Percentiles rank a stretch among this genome's conserved stretches.
Conservation (phyloP, 2,113 vertebrate species). For the Corythaixoides concolor region DNA sequence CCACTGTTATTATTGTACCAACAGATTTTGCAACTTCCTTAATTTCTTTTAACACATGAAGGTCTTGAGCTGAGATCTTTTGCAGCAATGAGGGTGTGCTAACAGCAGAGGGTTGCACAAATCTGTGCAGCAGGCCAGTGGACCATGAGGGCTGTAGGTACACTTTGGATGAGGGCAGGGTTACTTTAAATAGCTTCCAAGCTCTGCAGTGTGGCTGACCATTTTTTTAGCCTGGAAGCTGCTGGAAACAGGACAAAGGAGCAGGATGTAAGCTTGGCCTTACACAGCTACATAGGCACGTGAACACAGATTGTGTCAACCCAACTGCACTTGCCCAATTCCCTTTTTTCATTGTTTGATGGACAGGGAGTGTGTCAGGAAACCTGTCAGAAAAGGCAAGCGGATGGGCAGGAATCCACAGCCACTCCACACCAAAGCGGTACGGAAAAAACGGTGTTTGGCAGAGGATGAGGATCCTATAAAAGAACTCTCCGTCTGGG, state of each 20-base stretch:
- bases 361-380: neutral
- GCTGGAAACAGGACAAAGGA: neutral
- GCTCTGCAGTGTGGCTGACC: neutral
- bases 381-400: neutral
- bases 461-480: neutral
- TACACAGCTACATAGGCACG: neutral
- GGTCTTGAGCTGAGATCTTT: conserved; percentile 31
- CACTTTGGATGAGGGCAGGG: neutral
- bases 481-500: neutral
- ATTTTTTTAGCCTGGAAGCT: neutral
- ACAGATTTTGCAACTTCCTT: conserved; percentile 69
- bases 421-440: neutral
- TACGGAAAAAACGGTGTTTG: neutral
- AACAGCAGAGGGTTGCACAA: conserved; percentile 48
- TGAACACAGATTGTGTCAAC: neutral
- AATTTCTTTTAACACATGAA: conserved; percentile 65
- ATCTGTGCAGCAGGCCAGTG: neutral
- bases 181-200: neutral
- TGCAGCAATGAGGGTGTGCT: conserved; percentile 31
- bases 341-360: neutral
- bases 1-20: conserved; percentile 72
- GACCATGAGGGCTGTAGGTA: neutral
- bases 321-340: neutral
- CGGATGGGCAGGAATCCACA: neutral
- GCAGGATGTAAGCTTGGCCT: neutral